These are phyloP conservation scores for Narcine bancroftii DNA, from an alignment of 2,113 vertebrate genomes.

Conservation along the genomic window DNA sequence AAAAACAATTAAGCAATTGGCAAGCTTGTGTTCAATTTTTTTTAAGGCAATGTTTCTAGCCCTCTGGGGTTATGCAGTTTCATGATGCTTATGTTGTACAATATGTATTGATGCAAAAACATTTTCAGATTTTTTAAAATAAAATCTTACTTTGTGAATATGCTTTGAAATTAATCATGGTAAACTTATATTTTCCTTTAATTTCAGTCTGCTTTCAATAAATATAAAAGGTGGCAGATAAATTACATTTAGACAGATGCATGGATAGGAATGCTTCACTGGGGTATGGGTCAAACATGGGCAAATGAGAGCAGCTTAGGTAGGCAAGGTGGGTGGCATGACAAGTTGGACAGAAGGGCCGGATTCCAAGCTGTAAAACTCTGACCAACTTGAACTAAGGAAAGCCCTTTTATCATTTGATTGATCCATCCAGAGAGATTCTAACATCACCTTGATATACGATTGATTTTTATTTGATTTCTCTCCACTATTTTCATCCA, in stretches of 20 bases:
- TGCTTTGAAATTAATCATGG: neutral
- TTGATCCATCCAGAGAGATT: neutral
- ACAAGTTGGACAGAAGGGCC: too few relatives aligned
- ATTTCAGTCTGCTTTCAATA: neutral
- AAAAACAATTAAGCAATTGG: conserved; percentile 19
- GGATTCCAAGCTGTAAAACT: too few relatives aligned
- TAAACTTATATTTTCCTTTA: neutral
- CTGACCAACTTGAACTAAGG: neutral
- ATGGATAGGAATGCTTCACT: too few relatives aligned
- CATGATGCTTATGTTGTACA: conserved; percentile 35
- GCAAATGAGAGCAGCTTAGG: too few relatives aligned
- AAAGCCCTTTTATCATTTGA: neutral
- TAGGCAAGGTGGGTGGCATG: too few relatives aligned
- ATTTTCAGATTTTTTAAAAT: conserved; percentile 27
- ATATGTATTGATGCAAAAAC: conserved; percentile 36
- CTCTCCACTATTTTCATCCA: neutral
- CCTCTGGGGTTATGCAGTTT: conserved; percentile 10
- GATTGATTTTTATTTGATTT: neutral
- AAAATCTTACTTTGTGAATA: conserved; percentile 34
- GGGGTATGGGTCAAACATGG: too few relatives aligned
- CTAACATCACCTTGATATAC: neutral
- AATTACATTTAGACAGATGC: too few relatives aligned
- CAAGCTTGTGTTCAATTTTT: conserved; percentile 1
- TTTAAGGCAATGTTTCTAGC: conserved; percentile 11
- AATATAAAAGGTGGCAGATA: neutral